phyloP scores from a whole-genome alignment of 2,797 vertebrate genomes.

The Myioborus miniatus region DNA sequence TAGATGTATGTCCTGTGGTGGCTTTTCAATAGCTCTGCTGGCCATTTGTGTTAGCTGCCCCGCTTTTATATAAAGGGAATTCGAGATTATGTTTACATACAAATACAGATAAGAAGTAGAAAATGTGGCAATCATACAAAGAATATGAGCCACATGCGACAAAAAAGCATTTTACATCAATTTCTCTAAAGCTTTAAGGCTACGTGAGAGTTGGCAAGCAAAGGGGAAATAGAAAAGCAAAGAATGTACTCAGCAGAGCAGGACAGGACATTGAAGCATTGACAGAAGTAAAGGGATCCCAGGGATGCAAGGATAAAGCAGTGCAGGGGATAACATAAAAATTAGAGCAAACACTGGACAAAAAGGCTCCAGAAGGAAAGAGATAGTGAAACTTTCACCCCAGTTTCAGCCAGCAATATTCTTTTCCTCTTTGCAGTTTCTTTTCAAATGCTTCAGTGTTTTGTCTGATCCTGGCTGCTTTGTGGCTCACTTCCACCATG shows the following conservation, averaged over 20 bases:
- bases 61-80: not conserved
- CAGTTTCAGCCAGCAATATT: not conserved
- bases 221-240: not conserved
- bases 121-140: not conserved
- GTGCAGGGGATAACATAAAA: not conserved
- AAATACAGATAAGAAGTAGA: not conserved
- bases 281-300: not conserved
- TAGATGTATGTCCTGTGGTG: slow-evolving; percentile 37
- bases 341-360: not conserved
- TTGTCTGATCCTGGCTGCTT: not conserved
- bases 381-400: not conserved
- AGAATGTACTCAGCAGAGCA: not conserved
- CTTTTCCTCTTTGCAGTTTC: not conserved
- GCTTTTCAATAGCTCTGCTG: slow-evolving; percentile 60
- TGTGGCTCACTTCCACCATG: not conserved
- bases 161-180: not conserved
- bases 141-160: not conserved
- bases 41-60: slow-evolving; percentile 39
- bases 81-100: slow-evolving; percentile 28
- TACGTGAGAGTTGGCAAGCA: not conserved
- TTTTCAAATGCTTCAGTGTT: not conserved
- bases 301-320: not conserved
- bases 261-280: not conserved
- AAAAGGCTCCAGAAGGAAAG: not conserved
- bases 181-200: not conserved